Evolutionary conservation across 2,113 vertebrate genomes (phyloP), one percentile per base, ranked within the genome.

Genomic region (Rhadina sibilatrix): DNA sequence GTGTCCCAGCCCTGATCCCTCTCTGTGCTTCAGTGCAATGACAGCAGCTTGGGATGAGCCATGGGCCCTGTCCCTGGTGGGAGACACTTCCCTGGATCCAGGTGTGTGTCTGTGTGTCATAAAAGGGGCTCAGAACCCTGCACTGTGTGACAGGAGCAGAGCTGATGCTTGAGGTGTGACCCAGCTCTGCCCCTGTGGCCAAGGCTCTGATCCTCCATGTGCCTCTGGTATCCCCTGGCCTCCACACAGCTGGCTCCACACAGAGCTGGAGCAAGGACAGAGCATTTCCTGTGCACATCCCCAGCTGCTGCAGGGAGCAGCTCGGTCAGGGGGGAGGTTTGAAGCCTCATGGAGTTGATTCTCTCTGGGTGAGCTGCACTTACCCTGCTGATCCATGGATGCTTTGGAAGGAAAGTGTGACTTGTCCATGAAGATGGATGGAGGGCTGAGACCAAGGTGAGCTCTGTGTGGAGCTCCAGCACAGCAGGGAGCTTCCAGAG

Each of bases 401-500:
- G 53, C 18, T 68, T 47, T 21, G 6, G 13, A 16, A 53, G 42
- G 64, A 47, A 47, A 23, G 24, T 3, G 17, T 52, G 42, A 27
- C 59, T 93, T 10, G 2, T 66, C 71, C 50, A 12, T 30, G 66
- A 49, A n/a, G 71, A 12, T 46, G 65, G 84, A 57, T 40, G 65
- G 46, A 49, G 56, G 37, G 88, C 65, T 92, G 66, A 77, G 70
- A 50, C 27, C 53, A 18, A 46, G 42, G 50, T 33, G 88, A 76
- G 59, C 90, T 87, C 87, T 66, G 69, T 17, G 64, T 30, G 50
- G 87, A 78, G 77, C 72, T 95, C 60, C 84, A 74, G 81, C 87
- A 74, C 27, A 59, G 42, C 16, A 3, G 3, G 52, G 88, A 87
- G 83, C 88, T 83, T 52, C 74, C 82, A 76, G 74, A 87, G 90